Percentiles rank a stretch among this genome's conserved stretches.
phyloP scores from a whole-genome alignment of 2,888 invertebrate genomes.

The Linnaemya vulpina region DNA sequence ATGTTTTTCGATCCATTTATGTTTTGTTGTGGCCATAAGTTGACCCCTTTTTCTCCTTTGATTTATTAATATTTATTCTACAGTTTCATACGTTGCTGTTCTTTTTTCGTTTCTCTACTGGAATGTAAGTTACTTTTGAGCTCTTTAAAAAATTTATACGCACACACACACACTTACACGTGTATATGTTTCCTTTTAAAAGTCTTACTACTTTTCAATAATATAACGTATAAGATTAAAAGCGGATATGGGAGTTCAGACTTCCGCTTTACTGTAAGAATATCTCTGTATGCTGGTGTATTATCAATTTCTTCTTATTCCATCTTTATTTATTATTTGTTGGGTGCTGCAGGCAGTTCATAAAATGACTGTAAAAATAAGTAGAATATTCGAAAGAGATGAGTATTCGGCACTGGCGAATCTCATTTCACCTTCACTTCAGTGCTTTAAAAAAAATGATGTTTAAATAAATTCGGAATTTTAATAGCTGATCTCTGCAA shows the following conservation, averaged over 20 bases:
- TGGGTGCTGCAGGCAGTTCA: constrained; percentile 27
- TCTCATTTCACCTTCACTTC: background rate
- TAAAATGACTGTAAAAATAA: constrained; percentile 8
- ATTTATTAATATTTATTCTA: constrained; percentile 14
- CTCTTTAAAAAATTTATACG: background rate
- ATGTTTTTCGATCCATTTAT: no score
- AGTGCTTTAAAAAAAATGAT: no score
- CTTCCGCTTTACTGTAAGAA: constrained; percentile 53
- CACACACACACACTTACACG: background rate
- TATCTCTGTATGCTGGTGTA: background rate
- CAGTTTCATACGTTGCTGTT: background rate
- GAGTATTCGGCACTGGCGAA: background rate
- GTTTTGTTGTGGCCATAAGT: background rate
- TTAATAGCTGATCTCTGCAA: background rate
- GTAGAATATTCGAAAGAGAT: background rate
- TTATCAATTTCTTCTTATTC: constrained; percentile 13
- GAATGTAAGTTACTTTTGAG: constrained; percentile 1
- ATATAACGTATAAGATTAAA: constrained; percentile 70
- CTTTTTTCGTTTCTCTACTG: background rate
- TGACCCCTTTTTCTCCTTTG: constrained; percentile 6
- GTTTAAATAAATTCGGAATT: no score
- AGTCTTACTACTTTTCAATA: constrained; percentile 55
- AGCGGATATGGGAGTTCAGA: constrained; percentile 67
- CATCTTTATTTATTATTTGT: constrained; percentile 26
- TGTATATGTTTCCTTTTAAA: constrained; percentile 29